Conservation (phyloP, 2,113 vertebrate species). For the Takifugu flavidus region DNA sequence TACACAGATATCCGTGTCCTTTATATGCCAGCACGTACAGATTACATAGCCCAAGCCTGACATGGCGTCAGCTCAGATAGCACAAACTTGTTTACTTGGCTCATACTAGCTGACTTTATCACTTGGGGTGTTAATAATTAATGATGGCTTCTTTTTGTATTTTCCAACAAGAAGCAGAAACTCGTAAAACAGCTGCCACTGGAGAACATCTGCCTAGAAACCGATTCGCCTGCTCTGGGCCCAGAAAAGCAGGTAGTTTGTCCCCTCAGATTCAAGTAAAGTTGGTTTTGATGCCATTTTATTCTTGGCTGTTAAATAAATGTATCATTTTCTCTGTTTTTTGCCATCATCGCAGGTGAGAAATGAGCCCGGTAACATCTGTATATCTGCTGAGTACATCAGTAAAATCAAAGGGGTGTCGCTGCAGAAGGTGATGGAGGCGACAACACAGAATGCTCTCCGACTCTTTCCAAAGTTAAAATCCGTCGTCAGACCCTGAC, state of each 20-base stretch:
- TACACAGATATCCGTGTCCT: not conserved
- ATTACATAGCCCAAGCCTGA: not conserved
- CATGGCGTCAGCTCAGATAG: not conserved
- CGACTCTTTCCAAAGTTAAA: constrained; percentile 87
- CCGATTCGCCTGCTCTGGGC: constrained; percentile 92
- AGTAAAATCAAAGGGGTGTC: constrained; percentile 87
- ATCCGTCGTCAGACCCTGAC: constrained; percentile 60
- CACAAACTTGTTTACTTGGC: constrained; percentile 13
- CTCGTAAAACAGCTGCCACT: constrained; percentile 91
- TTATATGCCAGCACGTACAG: not conserved
- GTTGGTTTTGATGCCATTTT: not conserved
- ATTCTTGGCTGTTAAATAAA: not conserved
- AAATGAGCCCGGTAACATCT: constrained; percentile 91
- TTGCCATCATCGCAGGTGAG: constrained; percentile 78
- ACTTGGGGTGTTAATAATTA: constrained; percentile 17
- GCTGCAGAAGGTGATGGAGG: constrained; percentile 82
- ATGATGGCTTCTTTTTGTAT: constrained; percentile 18
- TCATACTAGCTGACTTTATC: constrained; percentile 19
- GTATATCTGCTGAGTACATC: constrained; percentile 85
- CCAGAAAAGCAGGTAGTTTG: constrained; percentile 87
- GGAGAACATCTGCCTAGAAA: constrained; percentile 91
- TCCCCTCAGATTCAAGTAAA: not conserved
- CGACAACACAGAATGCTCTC: constrained; percentile 86
- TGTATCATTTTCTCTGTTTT: not conserved
- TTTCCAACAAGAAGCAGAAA: constrained; percentile 92